Evolutionary conservation across 2,888 invertebrate species (phyloP), one percentile per base, ranked within the genome.

Genomic region (Sinhomidia bicolor): DNA sequence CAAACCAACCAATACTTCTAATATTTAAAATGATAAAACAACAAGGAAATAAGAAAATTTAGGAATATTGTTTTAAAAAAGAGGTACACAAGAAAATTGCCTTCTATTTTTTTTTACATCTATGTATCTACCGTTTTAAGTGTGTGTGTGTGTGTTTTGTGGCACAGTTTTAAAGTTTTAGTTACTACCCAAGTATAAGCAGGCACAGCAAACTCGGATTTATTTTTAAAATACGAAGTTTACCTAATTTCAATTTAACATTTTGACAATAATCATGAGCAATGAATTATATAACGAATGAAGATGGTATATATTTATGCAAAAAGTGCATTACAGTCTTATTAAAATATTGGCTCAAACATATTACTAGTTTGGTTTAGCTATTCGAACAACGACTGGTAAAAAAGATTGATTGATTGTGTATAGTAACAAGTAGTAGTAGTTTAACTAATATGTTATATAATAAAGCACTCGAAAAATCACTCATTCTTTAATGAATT

Each of bases 301-400:
- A 71, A 41, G 68, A 71, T 41, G 68, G 68, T 71, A 68, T 32
- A 71, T 65, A n/a, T n/a, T 29, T 76, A 57, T 17, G 36, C 20
- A 29, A 82, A 51, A 44, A 74, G 81, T 81, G 57, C 81, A 87
- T n/a, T 44, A 44, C 87, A 87, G 87, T 87, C 87, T 87, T 87
- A 71, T 71, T 41, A 44, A 68, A 81, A 87, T 44, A 81, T 87
- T 87, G 87, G 87, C 87, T 87, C 51, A 41, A 44, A 76, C 71
- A 76, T 51, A n/a, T 54, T 86, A 80, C 80, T 85, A 80, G 85
- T 85, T 44, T 76, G 44, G 60, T 47, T 82, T 82, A 68, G 82
- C 82, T 65, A 78, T 65, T 47, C 36, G 78, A 79, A 76, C 78
- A 85, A 86, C 71, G 80, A 86, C 86, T 86, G 86, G 71, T 54